Conservation (phyloP, 2,888 invertebrate species). For the Drosophila conformis region DNA sequence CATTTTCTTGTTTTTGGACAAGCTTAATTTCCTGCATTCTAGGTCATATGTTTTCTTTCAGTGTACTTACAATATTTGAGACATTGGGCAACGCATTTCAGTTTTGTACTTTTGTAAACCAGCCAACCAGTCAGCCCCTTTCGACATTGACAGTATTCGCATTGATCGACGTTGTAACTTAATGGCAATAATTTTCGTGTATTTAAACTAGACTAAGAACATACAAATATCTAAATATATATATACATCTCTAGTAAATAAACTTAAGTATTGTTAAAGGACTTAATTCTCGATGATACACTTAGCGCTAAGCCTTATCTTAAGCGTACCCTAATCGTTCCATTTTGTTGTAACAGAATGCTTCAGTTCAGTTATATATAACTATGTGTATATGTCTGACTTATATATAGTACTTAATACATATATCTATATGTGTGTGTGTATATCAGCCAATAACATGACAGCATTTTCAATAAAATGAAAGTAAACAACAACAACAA, state of each 20-base stretch:
- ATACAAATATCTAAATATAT: slow-evolving; percentile 7
- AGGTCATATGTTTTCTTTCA: not conserved
- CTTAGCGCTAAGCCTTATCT: slow-evolving; percentile 10
- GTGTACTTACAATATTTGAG: slow-evolving; percentile 19
- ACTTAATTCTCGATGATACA: slow-evolving; percentile 35
- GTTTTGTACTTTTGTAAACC: slow-evolving; percentile 61
- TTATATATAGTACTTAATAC: slow-evolving; percentile 31
- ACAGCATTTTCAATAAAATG: slow-evolving; percentile 67
- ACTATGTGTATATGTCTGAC: slow-evolving; percentile 12
- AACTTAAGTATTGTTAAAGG: slow-evolving; percentile 36
- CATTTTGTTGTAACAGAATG: slow-evolving; percentile 41
- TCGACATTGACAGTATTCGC: slow-evolving; percentile 63
- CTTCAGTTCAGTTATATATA: slow-evolving; percentile 37
- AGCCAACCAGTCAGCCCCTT: slow-evolving; percentile 22
- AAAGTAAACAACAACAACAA: slow-evolving; percentile 40
- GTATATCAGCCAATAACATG: slow-evolving; percentile 36
- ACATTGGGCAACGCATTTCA: slow-evolving; percentile 51
- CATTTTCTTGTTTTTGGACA: not conserved
- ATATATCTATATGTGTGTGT: slow-evolving; percentile 17
- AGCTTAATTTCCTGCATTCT: not conserved
- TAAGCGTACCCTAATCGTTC: slow-evolving; percentile 33
- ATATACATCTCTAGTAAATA: slow-evolving; percentile 3
- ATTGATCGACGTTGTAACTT: slow-evolving; percentile 81
- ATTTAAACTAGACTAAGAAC: slow-evolving; percentile 66
- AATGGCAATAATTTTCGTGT: slow-evolving; percentile 81